phyloP scores from a whole-genome alignment of 2,113 vertebrate species.

The Ictalurus punctatus region DNA sequence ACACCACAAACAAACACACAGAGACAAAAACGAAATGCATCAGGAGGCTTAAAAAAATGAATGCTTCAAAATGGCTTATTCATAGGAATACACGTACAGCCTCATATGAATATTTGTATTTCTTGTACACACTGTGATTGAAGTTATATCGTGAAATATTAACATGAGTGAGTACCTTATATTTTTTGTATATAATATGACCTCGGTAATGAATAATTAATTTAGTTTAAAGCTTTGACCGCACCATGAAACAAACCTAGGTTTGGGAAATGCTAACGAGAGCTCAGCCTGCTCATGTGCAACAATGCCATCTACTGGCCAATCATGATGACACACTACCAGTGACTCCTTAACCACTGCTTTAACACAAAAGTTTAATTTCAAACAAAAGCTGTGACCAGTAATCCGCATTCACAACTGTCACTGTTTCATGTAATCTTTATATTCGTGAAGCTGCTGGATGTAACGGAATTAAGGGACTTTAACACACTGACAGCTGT shows the following conservation, averaged over 20 bases:
- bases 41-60: background rate
- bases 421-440: background rate
- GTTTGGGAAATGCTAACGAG: background rate
- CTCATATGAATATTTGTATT: background rate
- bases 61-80: background rate
- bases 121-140: background rate
- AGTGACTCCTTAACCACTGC: no score
- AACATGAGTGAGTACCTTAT: background rate
- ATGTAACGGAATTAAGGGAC: background rate
- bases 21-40: background rate
- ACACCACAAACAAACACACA: slow-evolving; percentile 14
- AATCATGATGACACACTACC: background rate
- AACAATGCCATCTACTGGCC: slow-evolving; percentile 27
- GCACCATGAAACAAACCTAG: background rate
- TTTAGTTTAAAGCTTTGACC: background rate
- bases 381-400: background rate
- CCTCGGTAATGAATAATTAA: background rate
- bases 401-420: background rate
- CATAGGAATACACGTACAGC: background rate
- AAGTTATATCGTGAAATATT: background rate
- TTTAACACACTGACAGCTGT: background rate
- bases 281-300: background rate
- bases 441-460: background rate
- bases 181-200: background rate
- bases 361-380: background rate